A percentile compares a stretch with the other conserved stretches of the same genome.
These are phyloP conservation scores for Drosophila busckii DNA, from an alignment of 1,140 invertebrate genomes.

Conservation along the genomic window DNA sequence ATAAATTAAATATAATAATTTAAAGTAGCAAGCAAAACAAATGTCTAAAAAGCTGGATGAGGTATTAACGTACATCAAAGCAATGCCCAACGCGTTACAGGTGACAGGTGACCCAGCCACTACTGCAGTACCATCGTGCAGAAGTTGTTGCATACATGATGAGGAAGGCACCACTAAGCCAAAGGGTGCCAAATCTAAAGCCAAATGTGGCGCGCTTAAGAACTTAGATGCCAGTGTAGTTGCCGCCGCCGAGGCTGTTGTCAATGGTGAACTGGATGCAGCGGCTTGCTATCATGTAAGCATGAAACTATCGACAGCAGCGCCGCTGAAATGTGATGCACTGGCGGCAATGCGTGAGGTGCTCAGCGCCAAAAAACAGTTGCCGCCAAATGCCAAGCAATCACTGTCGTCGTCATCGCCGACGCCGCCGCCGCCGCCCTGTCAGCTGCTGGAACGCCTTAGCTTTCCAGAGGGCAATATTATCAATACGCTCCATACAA, in stretches of 20 bases:
- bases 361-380: slow-evolving; percentile 24
- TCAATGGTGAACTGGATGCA: slow-evolving; percentile 57
- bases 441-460: slow-evolving; percentile 57
- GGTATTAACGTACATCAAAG: slow-evolving; percentile 49
- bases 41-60: slow-evolving; percentile 61
- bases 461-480: slow-evolving; percentile 64
- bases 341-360: slow-evolving; percentile 35
- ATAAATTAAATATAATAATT: slow-evolving; percentile 3
- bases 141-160: too few relatives aligned
- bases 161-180: slow-evolving; percentile 7
- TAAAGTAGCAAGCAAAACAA: slow-evolving; percentile 10
- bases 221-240: slow-evolving; percentile 20
- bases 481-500: slow-evolving; percentile 65
- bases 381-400: slow-evolving; percentile 18
- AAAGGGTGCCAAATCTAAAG: slow-evolving; percentile 21
- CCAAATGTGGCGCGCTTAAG: slow-evolving; percentile 2
- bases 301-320: slow-evolving; percentile 57
- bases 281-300: slow-evolving; percentile 59
- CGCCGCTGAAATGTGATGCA: slow-evolving; percentile 45
- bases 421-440: slow-evolving; percentile 27
- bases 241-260: slow-evolving; percentile 27
- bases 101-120: too few relatives aligned
- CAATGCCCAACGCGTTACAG: slow-evolving; percentile 30
- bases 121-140: too few relatives aligned
- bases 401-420: neutral